Evolutionary conservation across 2,888 invertebrate species (phyloP).

Genomic region (Hypercompe scribonia): DNA sequence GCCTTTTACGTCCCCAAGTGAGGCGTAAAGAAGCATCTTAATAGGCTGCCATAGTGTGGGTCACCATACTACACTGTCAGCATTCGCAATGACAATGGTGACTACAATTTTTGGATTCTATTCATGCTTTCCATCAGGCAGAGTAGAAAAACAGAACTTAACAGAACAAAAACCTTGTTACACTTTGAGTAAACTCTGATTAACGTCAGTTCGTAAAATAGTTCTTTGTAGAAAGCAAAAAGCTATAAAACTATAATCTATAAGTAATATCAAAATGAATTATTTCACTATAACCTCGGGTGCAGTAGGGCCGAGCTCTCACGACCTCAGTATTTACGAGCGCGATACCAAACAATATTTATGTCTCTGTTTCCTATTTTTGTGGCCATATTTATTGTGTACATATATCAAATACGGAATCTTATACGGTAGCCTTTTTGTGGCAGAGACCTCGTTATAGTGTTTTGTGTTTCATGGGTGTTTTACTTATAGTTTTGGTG

Average conservation of each 20-base stretch:
- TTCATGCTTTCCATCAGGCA: no score
- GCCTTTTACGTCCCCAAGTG: no score
- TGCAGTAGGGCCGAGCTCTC: constrained; percentile 62
- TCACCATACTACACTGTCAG: no score
- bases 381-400: constrained; percentile 58
- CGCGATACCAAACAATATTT: constrained; percentile 77
- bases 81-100: no score
- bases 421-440: constrained; percentile 40
- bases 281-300: constrained; percentile 41
- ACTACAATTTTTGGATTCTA: no score
- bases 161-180: neutral
- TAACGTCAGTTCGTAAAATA: neutral
- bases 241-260: constrained; percentile 15
- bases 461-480: constrained; percentile 9
- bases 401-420: constrained; percentile 50
- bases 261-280: constrained; percentile 48
- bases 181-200: neutral
- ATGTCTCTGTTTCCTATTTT: constrained; percentile 78
- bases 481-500: neutral
- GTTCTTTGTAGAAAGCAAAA: neutral
- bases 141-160: no score
- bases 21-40: no score
- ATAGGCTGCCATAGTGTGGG: no score
- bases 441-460: constrained; percentile 19
- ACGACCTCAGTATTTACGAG: constrained; percentile 77